phyloP scores from a whole-genome alignment of 2,113 vertebrate genomes.

The Myxocyprinus asiaticus region DNA sequence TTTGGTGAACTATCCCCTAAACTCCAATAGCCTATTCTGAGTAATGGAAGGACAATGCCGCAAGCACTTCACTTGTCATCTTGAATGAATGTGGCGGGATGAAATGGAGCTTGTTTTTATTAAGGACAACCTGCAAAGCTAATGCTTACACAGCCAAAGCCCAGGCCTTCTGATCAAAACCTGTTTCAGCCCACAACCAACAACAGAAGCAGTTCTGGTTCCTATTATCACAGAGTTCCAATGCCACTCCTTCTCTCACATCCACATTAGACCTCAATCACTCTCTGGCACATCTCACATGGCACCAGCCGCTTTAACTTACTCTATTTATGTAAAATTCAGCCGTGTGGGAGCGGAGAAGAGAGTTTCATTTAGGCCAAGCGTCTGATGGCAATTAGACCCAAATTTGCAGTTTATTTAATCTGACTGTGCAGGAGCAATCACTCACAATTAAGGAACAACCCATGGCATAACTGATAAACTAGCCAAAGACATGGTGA shows the following conservation, averaged over 20 bases:
- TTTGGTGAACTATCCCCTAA: no score
- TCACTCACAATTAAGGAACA: conserved; percentile 73
- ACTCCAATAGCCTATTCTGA: conserved; percentile 56
- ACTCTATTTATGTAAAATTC: conserved; percentile 70
- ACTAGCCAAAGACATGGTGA: conserved; percentile 62
- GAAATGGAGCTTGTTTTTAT: conserved; percentile 18
- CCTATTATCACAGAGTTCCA: conserved; percentile 72
- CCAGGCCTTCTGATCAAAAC: conserved; percentile 60
- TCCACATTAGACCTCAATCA: conserved; percentile 76
- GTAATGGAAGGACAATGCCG: conserved; percentile 39
- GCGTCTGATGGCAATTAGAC: conserved; percentile 73
- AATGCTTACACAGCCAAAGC: conserved; percentile 55
- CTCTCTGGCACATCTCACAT: conserved; percentile 74
- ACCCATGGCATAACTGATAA: conserved; percentile 70
- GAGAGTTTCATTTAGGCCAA: conserved; percentile 34
- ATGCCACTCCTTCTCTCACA: conserved; percentile 66
- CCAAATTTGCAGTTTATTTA: conserved; percentile 70
- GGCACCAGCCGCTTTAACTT: conserved; percentile 71
- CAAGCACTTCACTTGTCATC: conserved; percentile 57
- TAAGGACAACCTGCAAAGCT: conserved; percentile 49
- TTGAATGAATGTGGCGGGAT: conserved; percentile 51
- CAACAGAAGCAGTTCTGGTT: conserved; percentile 78
- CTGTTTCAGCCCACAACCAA: conserved; percentile 57
- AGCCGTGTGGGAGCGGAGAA: conserved; percentile 57
- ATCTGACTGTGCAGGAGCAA: conserved; percentile 68